phyloP scores from a whole-genome alignment of 2,888 invertebrate species.

The Drosophila flavopinicola region DNA sequence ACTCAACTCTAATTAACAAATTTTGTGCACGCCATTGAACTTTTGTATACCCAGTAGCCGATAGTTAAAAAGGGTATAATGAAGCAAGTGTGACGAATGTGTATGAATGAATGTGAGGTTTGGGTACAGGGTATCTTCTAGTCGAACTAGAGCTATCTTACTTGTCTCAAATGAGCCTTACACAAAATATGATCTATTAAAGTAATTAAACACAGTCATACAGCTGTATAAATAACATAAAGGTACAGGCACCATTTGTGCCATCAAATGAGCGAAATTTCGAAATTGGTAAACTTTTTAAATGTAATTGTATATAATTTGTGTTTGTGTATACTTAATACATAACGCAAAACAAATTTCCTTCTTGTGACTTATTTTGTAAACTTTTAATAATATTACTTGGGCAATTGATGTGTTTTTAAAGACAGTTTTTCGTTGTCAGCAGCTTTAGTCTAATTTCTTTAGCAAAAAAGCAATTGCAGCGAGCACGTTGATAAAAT shows the following conservation, averaged over 20 bases:
- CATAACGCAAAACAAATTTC: too few species aligned
- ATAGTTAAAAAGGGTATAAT: too few species aligned
- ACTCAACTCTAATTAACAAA: constrained; percentile 44
- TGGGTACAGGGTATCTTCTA: too few species aligned
- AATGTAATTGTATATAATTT: background rate
- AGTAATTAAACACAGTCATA: constrained; percentile 44
- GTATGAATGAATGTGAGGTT: too few species aligned
- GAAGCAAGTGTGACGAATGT: too few species aligned
- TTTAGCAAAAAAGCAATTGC: constrained; percentile 13
- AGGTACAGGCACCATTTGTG: background rate
- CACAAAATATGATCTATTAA: constrained; percentile 48
- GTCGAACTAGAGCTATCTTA: too few species aligned
- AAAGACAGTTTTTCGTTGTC: too few species aligned
- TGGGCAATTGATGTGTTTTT: too few species aligned
- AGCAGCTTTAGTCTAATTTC: too few species aligned
- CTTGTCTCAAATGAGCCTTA: constrained; percentile 27
- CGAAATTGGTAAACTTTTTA: background rate
- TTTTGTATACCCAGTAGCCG: too few species aligned
- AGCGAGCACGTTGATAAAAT: constrained; percentile 17
- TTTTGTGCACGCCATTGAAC: constrained; percentile 43
- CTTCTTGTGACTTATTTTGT: too few species aligned
- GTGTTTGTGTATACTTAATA: background rate
- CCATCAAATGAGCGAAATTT: background rate
- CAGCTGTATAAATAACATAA: background rate
- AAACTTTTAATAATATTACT: too few species aligned